Conservation (phyloP, 2,797 vertebrate genomes). For the Premnoplex brunnescens region DNA sequence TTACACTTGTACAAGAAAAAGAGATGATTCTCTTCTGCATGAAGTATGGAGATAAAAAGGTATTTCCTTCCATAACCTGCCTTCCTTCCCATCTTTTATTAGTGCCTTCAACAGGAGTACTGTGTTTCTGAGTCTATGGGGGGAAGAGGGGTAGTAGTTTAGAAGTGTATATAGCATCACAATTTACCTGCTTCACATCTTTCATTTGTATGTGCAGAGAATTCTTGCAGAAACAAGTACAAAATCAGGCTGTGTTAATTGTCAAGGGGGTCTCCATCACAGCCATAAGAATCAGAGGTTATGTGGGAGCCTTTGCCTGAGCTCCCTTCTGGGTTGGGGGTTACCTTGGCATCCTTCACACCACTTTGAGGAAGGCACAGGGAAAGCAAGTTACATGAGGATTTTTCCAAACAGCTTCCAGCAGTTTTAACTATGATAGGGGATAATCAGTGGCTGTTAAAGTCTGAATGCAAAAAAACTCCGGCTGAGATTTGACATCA, state of each 20-base stretch:
- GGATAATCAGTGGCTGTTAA: conserved; percentile 19
- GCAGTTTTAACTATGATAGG: conserved; percentile 8
- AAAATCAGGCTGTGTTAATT: background rate
- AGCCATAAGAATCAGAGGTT: background rate
- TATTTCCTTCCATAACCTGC: background rate
- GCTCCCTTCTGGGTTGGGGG: background rate
- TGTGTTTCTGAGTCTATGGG: background rate
- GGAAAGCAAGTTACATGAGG: background rate
- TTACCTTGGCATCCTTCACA: background rate
- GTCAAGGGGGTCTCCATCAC: background rate
- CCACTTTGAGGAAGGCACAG: background rate
- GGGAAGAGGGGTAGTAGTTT: background rate
- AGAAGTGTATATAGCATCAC: background rate
- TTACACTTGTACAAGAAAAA: background rate
- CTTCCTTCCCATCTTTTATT: background rate
- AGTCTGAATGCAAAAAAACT: conserved; percentile 22
- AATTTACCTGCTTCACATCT: background rate
- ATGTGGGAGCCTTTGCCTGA: background rate
- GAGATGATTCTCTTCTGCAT: background rate
- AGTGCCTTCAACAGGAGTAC: background rate
- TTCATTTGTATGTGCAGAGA: background rate
- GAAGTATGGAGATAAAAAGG: background rate
- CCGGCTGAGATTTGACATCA: conserved; percentile 24
- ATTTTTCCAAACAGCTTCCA: conserved; percentile 9
- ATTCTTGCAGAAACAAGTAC: background rate